Evolutionary conservation across 2,113 vertebrate species (phyloP), one percentile per base, ranked within the genome.

Genomic region (Xenopus borealis): DNA sequence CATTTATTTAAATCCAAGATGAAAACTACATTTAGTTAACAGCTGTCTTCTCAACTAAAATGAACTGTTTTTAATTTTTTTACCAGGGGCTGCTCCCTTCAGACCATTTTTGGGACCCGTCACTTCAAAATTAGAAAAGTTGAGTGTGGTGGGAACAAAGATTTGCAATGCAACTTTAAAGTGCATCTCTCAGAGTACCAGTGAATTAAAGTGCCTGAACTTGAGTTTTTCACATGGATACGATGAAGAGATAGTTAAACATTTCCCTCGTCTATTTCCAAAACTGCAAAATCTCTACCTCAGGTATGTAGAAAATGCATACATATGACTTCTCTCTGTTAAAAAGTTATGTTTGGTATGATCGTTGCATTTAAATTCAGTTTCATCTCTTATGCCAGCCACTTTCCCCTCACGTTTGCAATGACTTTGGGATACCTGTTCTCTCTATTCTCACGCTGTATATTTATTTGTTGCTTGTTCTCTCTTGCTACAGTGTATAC

Each of bases 81-180:
- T 44, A 9, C 50, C 67, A 77, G 74, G 74, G 74, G 66, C 74
- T 46, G 59, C 66, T 12, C 67, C 74, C 3, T 77, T 77, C 45
- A 30, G 64, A 47, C 74, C 74, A 17, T 53, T 70, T n/a, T 30
- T 77, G 27, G 44, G 57, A 67, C 64, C 50, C 2, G 68, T 78
- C 30, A 40, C 70, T 63, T 78, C 70, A 19, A 78, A 69, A 23
- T 46, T 78, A 46, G 77, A 68, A 68, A 78, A 68, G 16, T 20
- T 78, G 58, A 78, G 70, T 18, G 55, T 78, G 19, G 59, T 78
- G 40, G 77, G 77, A 19, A 78, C 77, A 12, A 67, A 72, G 59
- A 62, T 78, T 27, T 72, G 70, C 57, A 69, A 78, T 7, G 57
- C 64, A 9, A 63, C 77, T 14, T 64, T 78, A 30, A 66, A 23